Base-by-base conservation (phyloP, 1,140 invertebrate species). In the Drosophila orosa region DNA sequence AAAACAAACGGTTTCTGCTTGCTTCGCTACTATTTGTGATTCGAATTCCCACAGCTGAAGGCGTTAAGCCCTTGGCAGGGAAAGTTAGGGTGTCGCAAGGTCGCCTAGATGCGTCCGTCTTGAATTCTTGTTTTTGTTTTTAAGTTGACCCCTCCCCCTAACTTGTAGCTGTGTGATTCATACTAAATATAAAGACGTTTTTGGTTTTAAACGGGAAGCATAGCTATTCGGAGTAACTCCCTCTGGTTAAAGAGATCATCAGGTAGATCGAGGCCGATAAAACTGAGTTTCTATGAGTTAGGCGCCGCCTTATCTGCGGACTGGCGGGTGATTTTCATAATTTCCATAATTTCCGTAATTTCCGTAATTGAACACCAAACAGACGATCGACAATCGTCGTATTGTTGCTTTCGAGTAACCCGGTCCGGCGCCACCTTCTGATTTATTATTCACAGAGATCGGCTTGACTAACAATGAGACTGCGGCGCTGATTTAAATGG, bases 151-250 rank as follows among this genome's bases (percentile, higher is more conserved):
- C 56, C 65, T 45, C 57, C 47, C 68, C 48, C 55, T 31, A 22
- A 75, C 45, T 48, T 25, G 3, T 37, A 19, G 45, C 40, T 63
- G 66, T 72, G 63, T 86, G 79, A 86, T 76, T 86, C 83, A 86
- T 87, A 74, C 75, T 83, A 74, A 83, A 87, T 83, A 87, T 87
- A 76, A 86, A 77, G 75, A 83, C 80, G 56, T 82, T 86, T 82
- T 55, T 69, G 25, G 35, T 33, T 48, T 54, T 31, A 48, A 58
- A 29, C 63, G 62, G 57, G 33, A 67, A 55, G 25, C 27, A 4
- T n/a, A 50, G 47, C 6, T 12, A n/a, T 31, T 29, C 3, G 9
- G 12, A 24, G 10, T 17, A 24, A 3, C 4, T 25, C 42, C 39
- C 31, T 29, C 5, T 0, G 17, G 22, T 24, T 24, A n/a, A 24